phyloP scores from a whole-genome alignment of 1,140 invertebrate species.

The Helicorthomorpha holstii region DNA sequence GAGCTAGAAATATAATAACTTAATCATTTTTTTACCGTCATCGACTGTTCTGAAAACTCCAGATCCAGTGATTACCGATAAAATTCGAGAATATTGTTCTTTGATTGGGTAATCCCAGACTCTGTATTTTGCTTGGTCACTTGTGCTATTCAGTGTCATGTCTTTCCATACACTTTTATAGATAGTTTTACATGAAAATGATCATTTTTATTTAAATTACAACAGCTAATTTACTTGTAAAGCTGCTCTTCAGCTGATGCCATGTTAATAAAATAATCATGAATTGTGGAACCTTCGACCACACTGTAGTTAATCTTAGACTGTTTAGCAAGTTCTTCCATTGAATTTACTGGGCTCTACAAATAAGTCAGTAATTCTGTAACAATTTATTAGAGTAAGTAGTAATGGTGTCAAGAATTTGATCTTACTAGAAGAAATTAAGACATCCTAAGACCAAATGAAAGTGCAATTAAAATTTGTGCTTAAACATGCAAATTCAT shows the following conservation, averaged over 20 bases:
- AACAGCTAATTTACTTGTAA: conserved; percentile 41
- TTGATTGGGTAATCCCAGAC: conserved; percentile 89
- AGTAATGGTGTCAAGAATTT: too few species aligned
- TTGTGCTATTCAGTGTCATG: conserved; percentile 57
- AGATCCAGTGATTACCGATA: conserved; percentile 61
- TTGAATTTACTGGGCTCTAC: conserved; percentile 63
- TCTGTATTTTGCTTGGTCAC: conserved; percentile 52
- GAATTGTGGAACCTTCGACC: conserved; percentile 51
- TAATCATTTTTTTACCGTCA: conserved; percentile 33
- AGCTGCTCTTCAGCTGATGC: conserved; percentile 72
- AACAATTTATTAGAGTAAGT: too few species aligned
- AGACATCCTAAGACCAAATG: too few species aligned
- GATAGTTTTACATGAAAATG: not conserved
- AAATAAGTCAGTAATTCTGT: conserved; percentile 3
- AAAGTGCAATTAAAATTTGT: too few species aligned
- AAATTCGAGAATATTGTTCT: conserved; percentile 73
- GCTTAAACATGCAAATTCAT: too few species aligned
- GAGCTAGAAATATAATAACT: not conserved
- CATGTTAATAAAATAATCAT: conserved; percentile 82
- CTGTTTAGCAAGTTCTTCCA: conserved; percentile 70
- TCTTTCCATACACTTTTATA: conserved; percentile 63
- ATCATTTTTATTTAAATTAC: conserved; percentile 2
- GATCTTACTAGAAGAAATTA: too few species aligned
- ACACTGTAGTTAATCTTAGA: conserved; percentile 86
- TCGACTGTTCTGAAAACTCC: conserved; percentile 43